These are phyloP conservation scores for Procavia capensis DNA, from an alignment of 2,113 vertebrate genomes.

Conservation along the genomic window DNA sequence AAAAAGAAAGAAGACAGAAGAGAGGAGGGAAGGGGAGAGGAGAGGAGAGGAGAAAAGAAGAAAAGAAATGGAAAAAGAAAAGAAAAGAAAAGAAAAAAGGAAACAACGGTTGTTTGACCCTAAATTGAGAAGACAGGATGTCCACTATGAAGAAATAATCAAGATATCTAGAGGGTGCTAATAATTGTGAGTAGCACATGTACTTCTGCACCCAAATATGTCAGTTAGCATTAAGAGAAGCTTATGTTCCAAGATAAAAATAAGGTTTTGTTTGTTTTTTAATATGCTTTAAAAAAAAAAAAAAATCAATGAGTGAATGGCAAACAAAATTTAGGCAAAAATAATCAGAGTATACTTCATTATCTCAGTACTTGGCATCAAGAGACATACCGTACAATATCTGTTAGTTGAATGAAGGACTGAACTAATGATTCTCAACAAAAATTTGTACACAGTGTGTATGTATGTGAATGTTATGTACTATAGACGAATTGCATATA, in stretches of 20 bases:
- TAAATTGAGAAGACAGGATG: not conserved
- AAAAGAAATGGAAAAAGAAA: no score
- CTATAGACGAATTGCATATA: no score
- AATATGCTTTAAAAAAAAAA: no score
- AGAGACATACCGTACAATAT: not conserved
- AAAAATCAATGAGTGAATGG: not conserved
- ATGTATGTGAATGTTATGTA: no score
- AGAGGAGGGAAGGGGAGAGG: no score
- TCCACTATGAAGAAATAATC: not conserved
- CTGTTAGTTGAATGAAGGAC: not conserved
- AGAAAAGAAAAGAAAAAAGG: no score
- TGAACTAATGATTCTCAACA: not conserved
- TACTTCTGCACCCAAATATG: not conserved
- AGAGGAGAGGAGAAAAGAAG: no score
- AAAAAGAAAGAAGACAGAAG: not conserved
- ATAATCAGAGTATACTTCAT: not conserved
- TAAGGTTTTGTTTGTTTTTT: not conserved
- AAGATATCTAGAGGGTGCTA: not conserved
- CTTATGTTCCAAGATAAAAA: not conserved
- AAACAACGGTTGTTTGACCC: not conserved
- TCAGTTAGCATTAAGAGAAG: not conserved
- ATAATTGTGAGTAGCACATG: fast-evolving
- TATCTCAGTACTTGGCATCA: not conserved
- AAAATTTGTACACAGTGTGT: not conserved
- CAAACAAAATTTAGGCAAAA: not conserved